phyloP scores from a whole-genome alignment of 2,113 vertebrate species.

The Larimichthys crocea region DNA sequence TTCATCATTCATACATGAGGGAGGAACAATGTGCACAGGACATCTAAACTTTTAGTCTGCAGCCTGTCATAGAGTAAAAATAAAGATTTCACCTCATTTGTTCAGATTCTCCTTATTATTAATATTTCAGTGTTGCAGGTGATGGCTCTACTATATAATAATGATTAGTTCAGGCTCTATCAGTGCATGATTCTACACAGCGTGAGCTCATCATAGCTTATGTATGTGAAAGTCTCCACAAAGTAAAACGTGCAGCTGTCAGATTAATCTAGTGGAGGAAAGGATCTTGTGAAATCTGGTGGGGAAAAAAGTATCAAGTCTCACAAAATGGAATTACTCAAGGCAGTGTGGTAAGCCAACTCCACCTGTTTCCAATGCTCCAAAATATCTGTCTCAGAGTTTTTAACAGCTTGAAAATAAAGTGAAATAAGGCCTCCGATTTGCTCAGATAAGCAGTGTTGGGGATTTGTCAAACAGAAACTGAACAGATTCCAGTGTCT shows the following conservation, averaged over 20 bases:
- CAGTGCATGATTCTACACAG: not conserved
- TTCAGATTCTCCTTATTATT: not conserved
- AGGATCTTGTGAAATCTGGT: conserved; percentile 38
- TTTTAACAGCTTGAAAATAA: conserved; percentile 35
- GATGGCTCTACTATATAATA: not conserved
- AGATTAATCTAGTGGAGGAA: conserved; percentile 34
- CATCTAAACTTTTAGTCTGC: too few relatives aligned
- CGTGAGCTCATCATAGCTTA: not conserved
- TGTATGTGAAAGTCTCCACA: conserved; percentile 18
- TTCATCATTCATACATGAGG: too few relatives aligned
- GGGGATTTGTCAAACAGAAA: conserved; percentile 27
- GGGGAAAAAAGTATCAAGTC: conserved; percentile 24
- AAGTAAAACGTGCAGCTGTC: conserved; percentile 49
- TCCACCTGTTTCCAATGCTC: conserved; percentile 61
- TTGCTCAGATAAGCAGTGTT: conserved; percentile 20
- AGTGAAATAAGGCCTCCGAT: conserved; percentile 19
- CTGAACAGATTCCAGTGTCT: conserved; percentile 24
- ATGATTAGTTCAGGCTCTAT: not conserved
- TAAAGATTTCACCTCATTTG: not conserved
- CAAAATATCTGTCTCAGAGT: not conserved
- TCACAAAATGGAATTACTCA: conserved; percentile 38
- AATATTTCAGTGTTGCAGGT: not conserved
- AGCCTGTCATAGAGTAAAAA: too few relatives aligned
- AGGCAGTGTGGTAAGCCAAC: conserved; percentile 37
- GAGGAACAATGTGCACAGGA: too few relatives aligned